Base-by-base conservation (phyloP, 2,888 invertebrate species). In the Dasysyrphus albostriatus region DNA sequence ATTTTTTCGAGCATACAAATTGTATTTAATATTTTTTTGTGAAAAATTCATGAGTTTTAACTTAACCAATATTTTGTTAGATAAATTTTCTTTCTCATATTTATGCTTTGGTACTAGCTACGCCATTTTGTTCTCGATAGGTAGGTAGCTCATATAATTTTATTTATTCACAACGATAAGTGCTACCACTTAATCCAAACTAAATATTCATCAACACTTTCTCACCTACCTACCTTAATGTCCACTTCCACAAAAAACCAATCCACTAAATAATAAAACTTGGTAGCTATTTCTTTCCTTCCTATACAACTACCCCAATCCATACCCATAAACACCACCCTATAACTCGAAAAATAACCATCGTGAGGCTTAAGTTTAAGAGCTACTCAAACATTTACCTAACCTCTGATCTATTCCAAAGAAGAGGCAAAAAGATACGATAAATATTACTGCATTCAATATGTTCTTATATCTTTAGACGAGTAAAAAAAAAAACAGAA, bases 361-460 rank as follows among this genome's bases (percentile, higher is more conserved):
- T 72, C 63, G n/a, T 34, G 54, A 39, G 70, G 29, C 51, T 56
- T 77, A 63, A 47, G 16, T 49, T 39, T 69, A 69, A 74, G 69
- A 54, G 73, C 73, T 73, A 56, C 47, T 80, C 59, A 84, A 84
- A 84, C 67, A 84, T 84, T 84, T 84, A 67, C 73, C 61, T 82
- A 82, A 82, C 81, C 81, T 65, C 67, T 74, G 79, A 83, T 83
- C 83, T 47, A 44, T 67, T 49, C 47, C 19, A 34, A 70, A 63
- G 56, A 42, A 73, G 32, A 19, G 49, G 39, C 49, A 73, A 74
- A 58, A 42, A 54, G 58, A 80, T 65, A 75, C 77, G 47, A 74
- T 79, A 79, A 67, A 83, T 61, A 79, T 73, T 72, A 67, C 58
- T 79, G 83, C 83, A 83, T 44, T 65, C 65, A 44, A 79, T 70